Base-by-base conservation (phyloP, 2,888 invertebrate species). In the Erebia palarica region DNA sequence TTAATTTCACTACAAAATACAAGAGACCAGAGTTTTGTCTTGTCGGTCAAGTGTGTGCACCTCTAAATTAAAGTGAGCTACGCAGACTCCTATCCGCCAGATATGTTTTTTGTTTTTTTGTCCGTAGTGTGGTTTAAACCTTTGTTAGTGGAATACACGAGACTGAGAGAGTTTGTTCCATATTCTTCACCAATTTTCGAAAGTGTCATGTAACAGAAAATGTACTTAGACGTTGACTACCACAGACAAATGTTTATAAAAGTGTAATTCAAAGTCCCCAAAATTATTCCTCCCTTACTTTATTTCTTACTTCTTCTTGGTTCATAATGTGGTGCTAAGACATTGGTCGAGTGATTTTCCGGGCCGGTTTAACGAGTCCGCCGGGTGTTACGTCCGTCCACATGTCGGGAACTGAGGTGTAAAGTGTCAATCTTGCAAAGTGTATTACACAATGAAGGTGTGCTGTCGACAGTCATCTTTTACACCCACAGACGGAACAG, bases 351-450 rank as follows among this genome's bases (percentile, higher is more conserved):
- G 61, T 47, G 60, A 16, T 60, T 11, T 58, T 42, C 10, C 47
- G 61, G 61, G 61, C 3, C 13, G 18, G 47, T 63, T 18, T 63
- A 63, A 49, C 61, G 61, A 63, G 61, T 63, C 61, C 61, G 11
- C 7, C 18, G 61, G 47, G 59, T 60, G 47, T 49, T 18, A 63
- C 14, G 61, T 60, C 59, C 27, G 59, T 21, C 47, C 61, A 18
- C 59, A 47, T 47, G 44, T 47, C 60, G 60, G 47, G 47, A 47
- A 47, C 44, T 63, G 47, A 63, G 14, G 61, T 63, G 47, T 63
- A 47, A 63, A 47, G 14, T 63, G 47, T 63, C 61, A 63, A 63
- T 63, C 61, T 63, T 18, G 61, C 18, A 63, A 63, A 53, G 53
- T 53, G 53, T 16, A 53, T 53, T 53, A 53, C 16, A 10, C 53